Evolutionary conservation across 2,113 vertebrate species (phyloP).

Genomic region (Melanocharis versteri): DNA sequence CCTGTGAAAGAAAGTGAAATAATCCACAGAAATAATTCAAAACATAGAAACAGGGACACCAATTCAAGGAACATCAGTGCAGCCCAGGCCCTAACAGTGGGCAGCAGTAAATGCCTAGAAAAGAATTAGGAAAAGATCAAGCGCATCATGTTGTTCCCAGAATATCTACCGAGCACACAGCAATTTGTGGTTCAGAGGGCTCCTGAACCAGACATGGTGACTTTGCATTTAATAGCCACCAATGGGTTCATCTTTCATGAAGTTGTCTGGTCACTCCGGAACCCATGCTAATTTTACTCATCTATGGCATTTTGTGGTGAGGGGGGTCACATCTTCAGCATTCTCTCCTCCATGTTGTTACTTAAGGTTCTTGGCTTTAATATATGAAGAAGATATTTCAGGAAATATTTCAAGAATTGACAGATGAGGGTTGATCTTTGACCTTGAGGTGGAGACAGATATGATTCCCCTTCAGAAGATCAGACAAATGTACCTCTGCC

Average conservation of each 20-base stretch:
- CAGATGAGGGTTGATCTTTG: neutral
- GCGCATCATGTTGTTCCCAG: neutral
- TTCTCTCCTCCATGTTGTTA: neutral
- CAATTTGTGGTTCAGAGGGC: constrained; percentile 18
- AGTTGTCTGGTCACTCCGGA: constrained; percentile 28
- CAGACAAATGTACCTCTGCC: neutral
- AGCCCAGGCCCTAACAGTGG: neutral
- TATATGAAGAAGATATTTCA: neutral
- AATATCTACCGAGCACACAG: neutral
- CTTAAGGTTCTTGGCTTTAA: neutral
- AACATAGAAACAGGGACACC: neutral
- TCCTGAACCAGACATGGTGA: neutral
- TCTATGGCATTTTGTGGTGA: neutral
- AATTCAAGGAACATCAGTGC: neutral
- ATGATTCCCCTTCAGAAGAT: neutral
- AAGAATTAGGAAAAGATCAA: neutral
- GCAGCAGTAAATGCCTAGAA: neutral
- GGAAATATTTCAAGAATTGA: neutral
- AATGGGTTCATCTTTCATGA: neutral
- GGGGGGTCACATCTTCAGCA: neutral
- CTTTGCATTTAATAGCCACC: neutral
- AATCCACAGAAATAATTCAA: neutral
- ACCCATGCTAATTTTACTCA: constrained; percentile 8
- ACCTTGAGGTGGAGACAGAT: neutral
- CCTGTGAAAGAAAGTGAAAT: neutral